phyloP scores from a whole-genome alignment of 2,888 invertebrate genomes.

The Pelosia muscerda region DNA sequence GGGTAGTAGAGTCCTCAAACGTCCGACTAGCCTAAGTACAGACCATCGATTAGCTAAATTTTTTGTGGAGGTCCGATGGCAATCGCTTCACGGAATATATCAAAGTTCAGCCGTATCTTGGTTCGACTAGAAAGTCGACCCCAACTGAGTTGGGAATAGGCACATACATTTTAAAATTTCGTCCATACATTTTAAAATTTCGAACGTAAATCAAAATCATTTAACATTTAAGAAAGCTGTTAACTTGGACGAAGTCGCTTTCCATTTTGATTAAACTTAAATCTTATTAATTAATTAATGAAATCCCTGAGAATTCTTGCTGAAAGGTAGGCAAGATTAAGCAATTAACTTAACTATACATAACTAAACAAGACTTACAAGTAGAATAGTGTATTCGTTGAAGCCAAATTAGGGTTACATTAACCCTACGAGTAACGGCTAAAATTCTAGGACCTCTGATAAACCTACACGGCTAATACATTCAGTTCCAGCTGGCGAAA shows the following conservation, averaged over 20 bases:
- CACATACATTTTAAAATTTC: too few relatives aligned
- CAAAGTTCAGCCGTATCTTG: too few relatives aligned
- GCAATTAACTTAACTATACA: constrained; percentile 32
- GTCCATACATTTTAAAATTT: background rate
- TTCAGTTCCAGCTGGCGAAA: background rate
- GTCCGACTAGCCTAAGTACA: too few relatives aligned
- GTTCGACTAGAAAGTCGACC: too few relatives aligned
- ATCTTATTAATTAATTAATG: constrained; percentile 31
- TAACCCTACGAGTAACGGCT: too few relatives aligned
- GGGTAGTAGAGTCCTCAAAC: too few relatives aligned
- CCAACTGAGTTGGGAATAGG: too few relatives aligned
- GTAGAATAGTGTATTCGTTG: constrained; percentile 27
- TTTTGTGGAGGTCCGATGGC: too few relatives aligned
- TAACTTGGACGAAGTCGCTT: constrained; percentile 27
- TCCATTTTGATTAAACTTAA: constrained; percentile 35
- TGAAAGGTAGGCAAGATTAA: constrained; percentile 33
- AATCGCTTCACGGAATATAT: too few relatives aligned
- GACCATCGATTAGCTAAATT: too few relatives aligned
- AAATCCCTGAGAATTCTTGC: constrained; percentile 24
- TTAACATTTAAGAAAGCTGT: constrained; percentile 28
- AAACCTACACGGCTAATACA: background rate
- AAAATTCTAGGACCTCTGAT: background rate
- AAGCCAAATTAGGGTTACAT: background rate
- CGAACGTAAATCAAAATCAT: constrained; percentile 23
- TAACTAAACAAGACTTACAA: constrained; percentile 36